Base-by-base conservation (phyloP, 2,113 vertebrate genomes). In the Melospiza melodia region DNA sequence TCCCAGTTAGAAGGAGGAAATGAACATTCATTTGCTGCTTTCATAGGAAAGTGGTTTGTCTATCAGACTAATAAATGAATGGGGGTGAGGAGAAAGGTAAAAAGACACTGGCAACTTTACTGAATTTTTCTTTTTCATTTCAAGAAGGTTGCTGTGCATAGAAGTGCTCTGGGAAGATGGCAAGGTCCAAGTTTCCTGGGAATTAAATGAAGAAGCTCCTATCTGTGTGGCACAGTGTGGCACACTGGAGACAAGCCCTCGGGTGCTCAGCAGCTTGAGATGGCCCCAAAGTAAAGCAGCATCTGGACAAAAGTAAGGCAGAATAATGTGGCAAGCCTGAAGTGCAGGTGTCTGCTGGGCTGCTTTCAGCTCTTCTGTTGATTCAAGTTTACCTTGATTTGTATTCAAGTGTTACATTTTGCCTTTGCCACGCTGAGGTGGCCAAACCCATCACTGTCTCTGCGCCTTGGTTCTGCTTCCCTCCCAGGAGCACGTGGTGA, bases 401-500 rank as follows among this genome's bases (percentile, higher is more conserved):
- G 5, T n/a, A 28, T 41, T 69, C 12, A 54, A 9, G 27, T 51
- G 14, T 5, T 39, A 2, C 0, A 2, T 54, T 88, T 68, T 77
- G 13, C 49, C 37, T 90, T 86, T 37, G 9, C 33, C 7, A 5
- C 1, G 8, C 21, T 66, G 46, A 67, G 25, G 10, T 67, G 57
- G 17, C 87, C n/a, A 46, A 87, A 39, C 22, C 65, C 18, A 59
- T 84, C 65, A 3, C 28, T 61, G n/a, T 12, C 31, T 76, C n/a
- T 76, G 23, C 27, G 12, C 22, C 6, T 76, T 33, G 7, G 11
- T 28, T 74, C 39, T 44, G 78, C 41, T 25, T 74, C 30, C 52
- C 14, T 63, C 21, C 33, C 21, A 10, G 37, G 0, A 75, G 13
- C 43, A 18, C 0, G 0, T 3, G n/a, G 20, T 84, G 59, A 74